A percentile compares a stretch with the other conserved stretches of the same genome.
Conservation (phyloP, 2,797 vertebrate species). For the Sparidentex hasta region DNA sequence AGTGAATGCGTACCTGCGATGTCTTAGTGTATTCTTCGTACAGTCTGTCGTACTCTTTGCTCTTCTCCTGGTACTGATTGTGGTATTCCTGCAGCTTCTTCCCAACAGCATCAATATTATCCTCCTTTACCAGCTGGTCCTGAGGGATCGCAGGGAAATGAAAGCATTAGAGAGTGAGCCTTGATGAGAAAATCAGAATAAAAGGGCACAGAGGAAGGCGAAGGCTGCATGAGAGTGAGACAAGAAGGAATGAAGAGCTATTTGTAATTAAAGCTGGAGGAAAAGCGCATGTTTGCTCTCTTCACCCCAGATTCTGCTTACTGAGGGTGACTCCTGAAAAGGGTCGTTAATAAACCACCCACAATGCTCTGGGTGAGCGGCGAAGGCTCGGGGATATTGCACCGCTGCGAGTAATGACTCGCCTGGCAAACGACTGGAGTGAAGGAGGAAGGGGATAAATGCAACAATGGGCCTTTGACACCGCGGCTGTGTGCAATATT, state of each 20-base stretch:
- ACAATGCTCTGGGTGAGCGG: slow-evolving; percentile 39
- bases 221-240: background rate
- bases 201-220: background rate
- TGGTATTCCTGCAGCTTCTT: slow-evolving; percentile 97
- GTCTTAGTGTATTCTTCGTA: slow-evolving; percentile 97
- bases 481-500: slow-evolving; percentile 66
- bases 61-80: slow-evolving; percentile 96
- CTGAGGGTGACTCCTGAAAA: slow-evolving; percentile 22
- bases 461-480: slow-evolving; percentile 68
- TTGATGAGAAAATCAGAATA: background rate
- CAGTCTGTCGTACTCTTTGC: slow-evolving; percentile 94
- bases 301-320: slow-evolving; percentile 48
- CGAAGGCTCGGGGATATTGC: slow-evolving; percentile 24
- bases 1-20: slow-evolving; percentile 88
- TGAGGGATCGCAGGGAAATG: slow-evolving; percentile 64
- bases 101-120: slow-evolving; percentile 95
- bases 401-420: slow-evolving; percentile 70
- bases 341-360: slow-evolving; percentile 72
- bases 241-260: background rate
- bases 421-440: slow-evolving; percentile 23
- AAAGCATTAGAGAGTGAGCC: background rate
- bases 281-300: slow-evolving; percentile 17
- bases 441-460: slow-evolving; percentile 54
- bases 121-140: slow-evolving; percentile 98
- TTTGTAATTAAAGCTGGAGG: slow-evolving; percentile 23